phyloP scores from a whole-genome alignment of 2,888 invertebrate genomes.

The Amblyjoppa proteus region DNA sequence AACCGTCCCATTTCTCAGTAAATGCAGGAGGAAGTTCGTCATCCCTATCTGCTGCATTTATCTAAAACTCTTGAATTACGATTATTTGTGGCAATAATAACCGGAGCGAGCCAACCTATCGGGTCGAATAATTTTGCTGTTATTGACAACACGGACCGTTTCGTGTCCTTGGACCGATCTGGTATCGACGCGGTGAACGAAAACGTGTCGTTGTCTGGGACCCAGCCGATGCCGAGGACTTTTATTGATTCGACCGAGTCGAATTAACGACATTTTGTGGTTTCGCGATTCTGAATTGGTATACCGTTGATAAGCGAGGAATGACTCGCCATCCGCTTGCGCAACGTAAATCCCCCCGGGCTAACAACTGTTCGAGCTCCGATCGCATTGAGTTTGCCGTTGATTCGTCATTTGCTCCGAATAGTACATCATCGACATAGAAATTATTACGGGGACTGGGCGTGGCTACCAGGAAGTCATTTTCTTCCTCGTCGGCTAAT shows the following conservation, averaged over 20 bases:
- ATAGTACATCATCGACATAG: constrained; percentile 68
- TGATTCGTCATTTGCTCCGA: constrained; percentile 36
- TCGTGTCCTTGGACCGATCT: background rate
- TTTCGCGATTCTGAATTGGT: background rate
- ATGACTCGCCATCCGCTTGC: constrained; percentile 36
- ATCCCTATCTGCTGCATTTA: constrained; percentile 36
- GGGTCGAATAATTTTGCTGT: constrained; percentile 17
- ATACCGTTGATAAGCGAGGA: constrained; percentile 22
- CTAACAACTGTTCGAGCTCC: constrained; percentile 28
- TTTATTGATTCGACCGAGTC: constrained; percentile 20
- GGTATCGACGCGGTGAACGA: background rate
- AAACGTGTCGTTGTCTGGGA: background rate
- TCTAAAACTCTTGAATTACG: constrained; percentile 52
- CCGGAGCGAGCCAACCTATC: constrained; percentile 34
- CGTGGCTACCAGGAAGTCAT: constrained; percentile 57
- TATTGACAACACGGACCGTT: constrained; percentile 2
- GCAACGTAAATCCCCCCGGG: constrained; percentile 37
- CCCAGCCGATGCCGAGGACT: constrained; percentile 44
- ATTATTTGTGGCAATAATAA: constrained; percentile 49
- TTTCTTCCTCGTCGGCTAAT: constrained; percentile 57
- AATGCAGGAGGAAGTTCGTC: constrained; percentile 18
- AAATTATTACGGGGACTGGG: constrained; percentile 63
- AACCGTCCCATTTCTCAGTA: constrained; percentile 15
- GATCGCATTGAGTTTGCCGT: background rate
- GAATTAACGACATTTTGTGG: constrained; percentile 14